Percentiles rank a stretch among this genome's conserved stretches.
Evolutionary conservation across 1,140 invertebrate species (phyloP).

Genomic region (Zaprionus vittiger): DNA sequence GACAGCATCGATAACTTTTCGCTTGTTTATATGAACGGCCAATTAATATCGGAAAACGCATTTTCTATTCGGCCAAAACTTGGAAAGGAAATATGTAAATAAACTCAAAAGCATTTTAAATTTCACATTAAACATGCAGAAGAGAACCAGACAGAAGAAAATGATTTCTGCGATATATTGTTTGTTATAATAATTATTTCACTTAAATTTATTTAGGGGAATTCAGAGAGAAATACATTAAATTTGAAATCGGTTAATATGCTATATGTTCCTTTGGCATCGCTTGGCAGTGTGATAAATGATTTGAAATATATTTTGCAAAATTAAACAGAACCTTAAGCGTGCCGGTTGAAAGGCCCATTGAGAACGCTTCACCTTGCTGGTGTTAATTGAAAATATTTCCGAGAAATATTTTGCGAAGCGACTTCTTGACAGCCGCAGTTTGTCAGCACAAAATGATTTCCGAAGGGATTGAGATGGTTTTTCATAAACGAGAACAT

Average conservation of each 20-base stretch:
- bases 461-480: neutral
- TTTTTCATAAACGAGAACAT: constrained; percentile 4
- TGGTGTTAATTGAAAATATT: constrained; percentile 54
- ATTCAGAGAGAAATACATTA: neutral
- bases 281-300: constrained; percentile 30
- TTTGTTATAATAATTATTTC: constrained; percentile 9
- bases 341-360: constrained; percentile 23
- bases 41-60: constrained; percentile 21
- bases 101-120: neutral
- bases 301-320: constrained; percentile 27
- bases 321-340: constrained; percentile 29
- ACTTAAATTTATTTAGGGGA: neutral
- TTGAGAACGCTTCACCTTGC: constrained; percentile 14
- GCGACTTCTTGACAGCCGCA: constrained; percentile 33
- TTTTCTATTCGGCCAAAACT: neutral
- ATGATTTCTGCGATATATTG: neutral
- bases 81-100: neutral
- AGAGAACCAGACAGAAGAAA: neutral
- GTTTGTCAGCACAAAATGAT: constrained; percentile 34
- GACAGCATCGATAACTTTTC: constrained; percentile 18
- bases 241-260: neutral
- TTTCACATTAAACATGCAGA: neutral
- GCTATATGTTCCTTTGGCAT: neutral
- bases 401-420: constrained; percentile 44
- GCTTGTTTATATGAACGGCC: constrained; percentile 14